Percentiles rank a stretch among this genome's conserved stretches.
Conservation (phyloP, 2,113 vertebrate species). For the Anarrhichthys ocellatus region DNA sequence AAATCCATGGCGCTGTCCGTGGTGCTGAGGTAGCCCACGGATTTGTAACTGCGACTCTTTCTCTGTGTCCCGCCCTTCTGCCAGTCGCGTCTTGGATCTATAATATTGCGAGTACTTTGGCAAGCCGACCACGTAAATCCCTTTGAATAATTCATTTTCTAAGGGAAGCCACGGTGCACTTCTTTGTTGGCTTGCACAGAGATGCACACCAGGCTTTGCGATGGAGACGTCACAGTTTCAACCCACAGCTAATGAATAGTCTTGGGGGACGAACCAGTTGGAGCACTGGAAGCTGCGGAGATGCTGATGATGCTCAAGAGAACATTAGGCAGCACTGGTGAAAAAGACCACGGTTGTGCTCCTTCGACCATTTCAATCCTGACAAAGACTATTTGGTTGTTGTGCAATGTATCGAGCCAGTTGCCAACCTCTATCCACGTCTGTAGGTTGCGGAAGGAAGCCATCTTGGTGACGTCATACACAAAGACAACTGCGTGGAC, state of each 20-base stretch:
- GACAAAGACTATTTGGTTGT: neutral
- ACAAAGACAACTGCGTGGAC: conserved; percentile 97
- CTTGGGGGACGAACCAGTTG: neutral
- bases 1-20: neutral
- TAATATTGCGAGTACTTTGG: neutral
- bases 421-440: conserved; percentile 87
- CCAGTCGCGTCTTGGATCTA: neutral
- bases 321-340: neutral
- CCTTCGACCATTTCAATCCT: neutral
- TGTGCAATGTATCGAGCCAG: neutral
- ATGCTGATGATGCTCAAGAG: neutral
- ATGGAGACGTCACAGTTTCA: conserved; percentile 3
- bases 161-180: neutral
- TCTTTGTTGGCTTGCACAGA: neutral
- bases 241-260: neutral
- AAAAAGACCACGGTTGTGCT: neutral
- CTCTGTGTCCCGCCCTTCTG: neutral
- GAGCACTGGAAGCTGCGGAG: neutral
- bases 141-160: conserved; percentile 7
- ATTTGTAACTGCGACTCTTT: neutral
- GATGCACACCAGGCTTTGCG: neutral
- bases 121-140: neutral
- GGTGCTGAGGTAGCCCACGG: neutral
- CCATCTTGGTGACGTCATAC: conserved; percentile 97
- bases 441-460: conserved; percentile 95